These are phyloP conservation scores for Hippopotamus amphibius DNA, from an alignment of 2,113 vertebrate genomes.

Conservation along the genomic window DNA sequence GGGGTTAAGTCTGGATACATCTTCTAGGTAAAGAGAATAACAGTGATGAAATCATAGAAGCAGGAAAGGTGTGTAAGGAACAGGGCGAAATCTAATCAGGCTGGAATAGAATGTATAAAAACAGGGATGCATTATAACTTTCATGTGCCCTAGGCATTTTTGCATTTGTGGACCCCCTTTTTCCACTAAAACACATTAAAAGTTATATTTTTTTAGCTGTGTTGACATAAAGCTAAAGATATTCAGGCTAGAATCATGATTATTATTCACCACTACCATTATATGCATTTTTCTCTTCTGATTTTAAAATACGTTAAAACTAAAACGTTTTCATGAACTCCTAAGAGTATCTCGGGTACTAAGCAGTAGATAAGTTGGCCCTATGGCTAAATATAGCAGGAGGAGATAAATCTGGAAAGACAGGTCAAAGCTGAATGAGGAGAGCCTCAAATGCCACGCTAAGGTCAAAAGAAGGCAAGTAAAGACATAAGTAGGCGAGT, in stretches of 20 bases:
- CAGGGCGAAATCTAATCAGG: neutral
- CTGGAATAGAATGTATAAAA: neutral
- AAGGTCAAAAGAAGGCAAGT: neutral
- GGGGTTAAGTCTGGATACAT: neutral
- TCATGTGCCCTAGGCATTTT: neutral
- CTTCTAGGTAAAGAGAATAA: neutral
- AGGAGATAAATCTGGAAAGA: neutral
- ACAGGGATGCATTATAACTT: neutral
- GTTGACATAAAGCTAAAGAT: neutral
- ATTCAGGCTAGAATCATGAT: neutral
- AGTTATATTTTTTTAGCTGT: neutral
- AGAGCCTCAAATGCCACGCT: neutral
- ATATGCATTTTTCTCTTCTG: neutral
- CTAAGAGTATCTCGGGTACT: neutral
- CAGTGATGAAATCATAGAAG: neutral
- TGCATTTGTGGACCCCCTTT: neutral
- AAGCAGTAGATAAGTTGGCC: neutral
- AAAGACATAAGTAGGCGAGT: neutral
- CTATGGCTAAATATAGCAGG: neutral
- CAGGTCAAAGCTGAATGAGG: neutral
- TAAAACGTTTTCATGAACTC: neutral
- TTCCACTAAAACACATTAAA: neutral
- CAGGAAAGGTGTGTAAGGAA: neutral
- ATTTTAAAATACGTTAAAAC: constrained; percentile 3
- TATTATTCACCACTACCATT: neutral